Conservation (phyloP, 2,113 vertebrate genomes). For the Cyphomyrus discorhynchus region DNA sequence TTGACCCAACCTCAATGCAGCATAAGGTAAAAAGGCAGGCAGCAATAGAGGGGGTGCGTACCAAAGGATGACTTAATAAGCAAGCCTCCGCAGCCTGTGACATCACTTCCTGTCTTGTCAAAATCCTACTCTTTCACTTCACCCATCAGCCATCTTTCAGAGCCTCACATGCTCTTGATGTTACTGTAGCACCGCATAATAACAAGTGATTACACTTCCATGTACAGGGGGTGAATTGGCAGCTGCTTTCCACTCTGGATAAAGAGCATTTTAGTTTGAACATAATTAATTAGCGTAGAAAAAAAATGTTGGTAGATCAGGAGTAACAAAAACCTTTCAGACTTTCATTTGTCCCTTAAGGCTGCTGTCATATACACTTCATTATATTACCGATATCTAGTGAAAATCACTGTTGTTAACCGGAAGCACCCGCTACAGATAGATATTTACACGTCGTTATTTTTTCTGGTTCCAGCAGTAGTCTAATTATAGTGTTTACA, state of each 20-base stretch:
- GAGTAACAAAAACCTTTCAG: not conserved
- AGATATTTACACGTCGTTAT: not conserved
- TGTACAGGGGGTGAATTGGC: not conserved
- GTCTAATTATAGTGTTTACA: not conserved
- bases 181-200: not conserved
- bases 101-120: not conserved
- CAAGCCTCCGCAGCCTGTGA: not conserved
- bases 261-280: not conserved
- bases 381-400: not conserved
- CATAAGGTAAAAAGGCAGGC: not conserved
- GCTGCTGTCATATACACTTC: not conserved
- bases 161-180: not conserved
- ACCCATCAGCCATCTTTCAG: not conserved
- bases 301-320: not conserved
- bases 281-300: not conserved
- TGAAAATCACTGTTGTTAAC: not conserved
- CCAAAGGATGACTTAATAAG: not conserved
- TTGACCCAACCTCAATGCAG: not conserved
- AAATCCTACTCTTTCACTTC: not conserved
- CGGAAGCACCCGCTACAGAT: not conserved
- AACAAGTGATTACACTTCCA: not conserved
- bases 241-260: not conserved
- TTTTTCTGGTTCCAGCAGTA: not conserved
- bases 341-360: not conserved
- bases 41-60: not conserved